Percentiles rank a stretch among this genome's conserved stretches.
Conservation (phyloP, 2,113 vertebrate species). For the Anas platyrhynchos region DNA sequence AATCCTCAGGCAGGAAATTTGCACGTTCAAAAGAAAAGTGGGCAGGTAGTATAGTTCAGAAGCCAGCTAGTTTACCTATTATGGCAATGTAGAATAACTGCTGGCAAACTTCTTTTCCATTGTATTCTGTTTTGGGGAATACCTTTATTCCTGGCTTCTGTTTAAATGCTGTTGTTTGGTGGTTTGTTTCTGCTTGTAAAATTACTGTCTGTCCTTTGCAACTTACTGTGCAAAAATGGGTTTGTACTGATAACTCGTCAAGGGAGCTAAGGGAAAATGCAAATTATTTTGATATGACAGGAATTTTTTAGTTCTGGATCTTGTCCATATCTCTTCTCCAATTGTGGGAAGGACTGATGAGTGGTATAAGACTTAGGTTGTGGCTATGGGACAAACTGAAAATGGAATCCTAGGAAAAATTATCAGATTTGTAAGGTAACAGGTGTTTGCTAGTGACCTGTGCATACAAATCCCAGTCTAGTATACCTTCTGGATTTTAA, state of each 20-base stretch:
- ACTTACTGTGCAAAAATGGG: neutral
- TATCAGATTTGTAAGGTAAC: neutral
- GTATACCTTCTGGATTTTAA: neutral
- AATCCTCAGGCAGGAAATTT: neutral
- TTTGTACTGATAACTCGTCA: neutral
- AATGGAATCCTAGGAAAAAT: neutral
- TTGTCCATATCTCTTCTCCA: neutral
- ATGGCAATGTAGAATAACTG: neutral
- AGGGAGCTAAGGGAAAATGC: accelerated
- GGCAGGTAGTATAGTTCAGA: neutral
- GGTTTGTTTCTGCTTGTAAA: neutral
- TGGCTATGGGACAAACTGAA: neutral
- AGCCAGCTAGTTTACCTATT: neutral
- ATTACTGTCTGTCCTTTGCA: neutral
- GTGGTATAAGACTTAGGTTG: neutral
- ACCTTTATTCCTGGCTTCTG: neutral
- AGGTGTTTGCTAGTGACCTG: neutral
- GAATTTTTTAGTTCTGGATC: neutral
- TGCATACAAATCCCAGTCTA: neutral
- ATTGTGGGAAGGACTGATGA: neutral
- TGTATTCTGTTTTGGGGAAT: neutral
- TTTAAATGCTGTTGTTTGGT: neutral
- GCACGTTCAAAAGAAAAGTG: neutral
- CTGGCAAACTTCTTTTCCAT: neutral
- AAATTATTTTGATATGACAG: neutral